Evolutionary conservation across 2,113 vertebrate genomes (phyloP).

Genomic region (Antechinus flavipes): DNA sequence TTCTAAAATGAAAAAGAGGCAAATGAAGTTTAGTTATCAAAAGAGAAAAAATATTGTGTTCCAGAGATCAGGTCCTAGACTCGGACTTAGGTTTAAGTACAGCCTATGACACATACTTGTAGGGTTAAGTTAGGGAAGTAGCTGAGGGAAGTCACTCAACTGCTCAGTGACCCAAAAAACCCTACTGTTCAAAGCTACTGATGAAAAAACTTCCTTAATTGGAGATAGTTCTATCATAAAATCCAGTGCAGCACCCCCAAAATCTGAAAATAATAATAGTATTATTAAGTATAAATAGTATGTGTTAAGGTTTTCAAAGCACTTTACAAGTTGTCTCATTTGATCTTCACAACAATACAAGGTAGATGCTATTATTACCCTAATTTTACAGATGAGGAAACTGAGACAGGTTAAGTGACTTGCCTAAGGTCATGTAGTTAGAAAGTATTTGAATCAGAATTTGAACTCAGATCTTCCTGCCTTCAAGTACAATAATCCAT

Average conservation of each 20-base stretch:
- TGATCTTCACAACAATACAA: not conserved
- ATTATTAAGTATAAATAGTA: too few species aligned
- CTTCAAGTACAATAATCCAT: not conserved
- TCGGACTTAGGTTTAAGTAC: conserved; percentile 11
- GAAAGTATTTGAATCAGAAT: not conserved
- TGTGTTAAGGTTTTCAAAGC: not conserved
- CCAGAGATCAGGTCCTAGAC: not conserved
- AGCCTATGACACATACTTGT: not conserved
- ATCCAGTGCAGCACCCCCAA: not conserved
- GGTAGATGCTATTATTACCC: not conserved
- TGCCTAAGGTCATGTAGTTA: not conserved
- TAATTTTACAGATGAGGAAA: not conserved
- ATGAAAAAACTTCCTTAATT: not conserved
- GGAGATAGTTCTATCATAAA: not conserved
- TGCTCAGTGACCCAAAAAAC: not conserved
- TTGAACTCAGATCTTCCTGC: not conserved
- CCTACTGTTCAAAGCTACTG: not conserved
- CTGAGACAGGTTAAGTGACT: not conserved
- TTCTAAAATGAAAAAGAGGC: not conserved
- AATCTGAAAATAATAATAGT: not conserved
- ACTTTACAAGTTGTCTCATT: not conserved
- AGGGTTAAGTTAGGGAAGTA: not conserved
- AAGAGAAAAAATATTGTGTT: not conserved
- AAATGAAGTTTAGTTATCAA: not conserved
- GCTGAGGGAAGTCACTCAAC: not conserved